Base-by-base conservation (phyloP, 2,888 invertebrate species). In the Pammene fasciana region DNA sequence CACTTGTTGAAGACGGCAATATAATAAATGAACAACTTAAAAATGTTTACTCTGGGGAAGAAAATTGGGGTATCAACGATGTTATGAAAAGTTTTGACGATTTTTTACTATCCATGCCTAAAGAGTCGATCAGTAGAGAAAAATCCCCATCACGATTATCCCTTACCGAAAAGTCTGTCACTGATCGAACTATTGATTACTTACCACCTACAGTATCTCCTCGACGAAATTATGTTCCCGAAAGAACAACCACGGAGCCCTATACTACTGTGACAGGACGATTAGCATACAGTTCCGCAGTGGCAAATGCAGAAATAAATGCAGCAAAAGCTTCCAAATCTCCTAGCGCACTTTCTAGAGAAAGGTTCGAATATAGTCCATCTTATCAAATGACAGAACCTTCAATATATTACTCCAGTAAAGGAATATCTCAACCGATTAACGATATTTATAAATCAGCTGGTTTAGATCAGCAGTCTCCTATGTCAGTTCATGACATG, bases 1-100 rank as follows among this genome's bases (percentile, higher is more conserved):
- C 93, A 50, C 86, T 94, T 46, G 94, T 93, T 52, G 95, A 95
- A 84, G 95, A 95, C 79, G 93, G 94, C 5, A 94, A 93, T 78
- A 94, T 94, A 74, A 94, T 95, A 75, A 95, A 95, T 76, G 95
- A 95, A 81, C 95, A 95, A 78, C 84, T 96, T 62, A 93, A 95
- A 79, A 94, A 94, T 80, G 94, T 96, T 59, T 96, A 95, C 77
- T 91, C 93, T 0, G 95, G 95, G 74, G 87, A 89, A 65, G 95
- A 95, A 73, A 94, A 93, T 79, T 96, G 96, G 96, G 95, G 94
- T 45, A 95, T 95, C 75, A 94, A 94, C 65, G 94, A 94, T 75
- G 94, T 94, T 85, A 94, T 94, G 77, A 93, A 94, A 77, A 94
- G 92, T 79, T 93, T 94, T 79, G 94, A 94, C 73, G 94, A 94